phyloP scores from a whole-genome alignment of 2,888 invertebrate species.

The Lasius fuliginosus region DNA sequence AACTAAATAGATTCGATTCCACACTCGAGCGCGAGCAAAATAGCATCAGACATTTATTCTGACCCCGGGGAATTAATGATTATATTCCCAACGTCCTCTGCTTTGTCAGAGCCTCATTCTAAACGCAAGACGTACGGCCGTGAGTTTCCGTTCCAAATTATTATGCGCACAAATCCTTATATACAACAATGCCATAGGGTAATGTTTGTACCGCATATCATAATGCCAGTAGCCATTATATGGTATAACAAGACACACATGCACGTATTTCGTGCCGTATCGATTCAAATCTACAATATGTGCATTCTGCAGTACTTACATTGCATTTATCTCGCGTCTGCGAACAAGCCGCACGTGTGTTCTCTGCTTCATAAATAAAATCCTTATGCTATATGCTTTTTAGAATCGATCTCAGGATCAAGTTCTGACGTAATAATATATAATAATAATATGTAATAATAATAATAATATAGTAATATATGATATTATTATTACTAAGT shows the following conservation, averaged over 20 bases:
- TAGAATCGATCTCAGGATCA: not conserved
- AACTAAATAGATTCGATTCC: constrained; percentile 28
- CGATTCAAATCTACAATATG: constrained; percentile 17
- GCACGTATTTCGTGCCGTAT: constrained; percentile 18
- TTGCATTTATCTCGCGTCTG: not conserved
- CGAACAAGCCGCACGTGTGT: not conserved
- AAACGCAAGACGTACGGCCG: constrained; percentile 16
- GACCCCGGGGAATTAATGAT: constrained; percentile 11
- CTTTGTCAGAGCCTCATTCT: constrained; percentile 9
- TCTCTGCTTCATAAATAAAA: constrained; percentile 24
- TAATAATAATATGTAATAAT: too few relatives aligned
- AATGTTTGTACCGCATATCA: constrained; percentile 24
- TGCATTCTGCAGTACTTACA: constrained; percentile 21
- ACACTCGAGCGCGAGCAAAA: not conserved
- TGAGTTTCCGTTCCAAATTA: constrained; percentile 10
- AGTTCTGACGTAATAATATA: not conserved
- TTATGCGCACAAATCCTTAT: constrained; percentile 31
- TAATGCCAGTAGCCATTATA: not conserved
- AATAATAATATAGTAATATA: too few relatives aligned
- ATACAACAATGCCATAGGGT: constrained; percentile 4
- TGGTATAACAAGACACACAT: constrained; percentile 37
- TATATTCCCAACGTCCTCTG: constrained; percentile 20
- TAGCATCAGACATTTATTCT: constrained; percentile 18
- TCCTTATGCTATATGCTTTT: not conserved
- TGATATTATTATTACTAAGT: too few relatives aligned